Evolutionary conservation across 2,888 invertebrate genomes (phyloP).

Genomic region (Bruchidius siliquastri): DNA sequence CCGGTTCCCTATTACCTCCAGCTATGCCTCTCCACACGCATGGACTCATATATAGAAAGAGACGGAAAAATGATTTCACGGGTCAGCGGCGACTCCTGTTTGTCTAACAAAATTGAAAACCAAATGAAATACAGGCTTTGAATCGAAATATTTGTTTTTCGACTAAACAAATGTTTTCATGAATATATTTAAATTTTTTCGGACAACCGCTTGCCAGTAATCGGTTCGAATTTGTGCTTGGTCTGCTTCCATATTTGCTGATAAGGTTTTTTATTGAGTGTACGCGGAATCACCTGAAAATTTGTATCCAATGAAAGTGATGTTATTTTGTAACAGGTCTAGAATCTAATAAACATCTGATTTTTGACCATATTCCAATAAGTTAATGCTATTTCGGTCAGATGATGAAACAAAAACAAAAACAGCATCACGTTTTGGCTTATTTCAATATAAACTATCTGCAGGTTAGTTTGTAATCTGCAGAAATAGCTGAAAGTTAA

Average conservation of each 20-base stretch:
- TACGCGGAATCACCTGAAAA: too few relatives aligned
- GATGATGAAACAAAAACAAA: too few relatives aligned
- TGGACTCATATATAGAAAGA: neutral
- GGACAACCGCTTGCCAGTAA: neutral
- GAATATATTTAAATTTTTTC: constrained; percentile 2
- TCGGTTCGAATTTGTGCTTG: neutral
- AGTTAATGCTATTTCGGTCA: too few relatives aligned
- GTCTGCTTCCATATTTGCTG: neutral
- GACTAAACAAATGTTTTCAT: constrained; percentile 2
- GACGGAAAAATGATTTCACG: neutral
- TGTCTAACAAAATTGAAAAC: constrained; percentile 6
- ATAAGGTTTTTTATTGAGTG: too few relatives aligned
- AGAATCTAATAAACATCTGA: too few relatives aligned
- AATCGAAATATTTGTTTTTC: constrained; percentile 25
- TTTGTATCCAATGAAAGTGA: too few relatives aligned
- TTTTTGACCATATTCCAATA: too few relatives aligned
- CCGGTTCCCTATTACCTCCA: neutral
- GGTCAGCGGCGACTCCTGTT: neutral
- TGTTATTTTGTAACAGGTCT: too few relatives aligned
- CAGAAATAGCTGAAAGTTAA: too few relatives aligned
- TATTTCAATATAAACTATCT: too few relatives aligned
- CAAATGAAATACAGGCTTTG: constrained; percentile 4
- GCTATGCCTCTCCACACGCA: neutral
- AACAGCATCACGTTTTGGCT: too few relatives aligned
- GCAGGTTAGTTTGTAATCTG: too few relatives aligned